Percentiles rank a stretch among this genome's conserved stretches.
These are phyloP conservation scores for Conus betulinus DNA, from an alignment of 1,140 invertebrate species.

Conservation along the genomic window DNA sequence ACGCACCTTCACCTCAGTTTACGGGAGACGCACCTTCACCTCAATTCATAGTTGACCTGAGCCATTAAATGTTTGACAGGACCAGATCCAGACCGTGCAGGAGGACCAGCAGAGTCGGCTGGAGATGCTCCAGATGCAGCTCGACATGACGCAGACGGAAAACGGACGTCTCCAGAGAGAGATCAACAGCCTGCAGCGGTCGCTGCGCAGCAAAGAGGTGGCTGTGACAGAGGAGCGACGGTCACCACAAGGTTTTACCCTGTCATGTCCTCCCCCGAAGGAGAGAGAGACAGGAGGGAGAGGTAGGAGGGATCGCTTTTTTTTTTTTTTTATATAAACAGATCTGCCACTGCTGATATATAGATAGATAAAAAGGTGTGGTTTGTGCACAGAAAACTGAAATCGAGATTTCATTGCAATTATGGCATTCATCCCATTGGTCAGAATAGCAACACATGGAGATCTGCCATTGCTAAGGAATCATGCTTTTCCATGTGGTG, in stretches of 20 bases:
- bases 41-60: too few relatives aligned
- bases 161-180: conserved; percentile 68
- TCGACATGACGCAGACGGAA: conserved; percentile 69
- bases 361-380: too few relatives aligned
- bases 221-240: conserved; percentile 52
- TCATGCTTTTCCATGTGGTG: too few relatives aligned
- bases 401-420: too few relatives aligned
- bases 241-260: conserved; percentile 53
- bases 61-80: conserved; percentile 50
- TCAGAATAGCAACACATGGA: too few relatives aligned
- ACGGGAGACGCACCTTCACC: too few relatives aligned
- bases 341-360: too few relatives aligned
- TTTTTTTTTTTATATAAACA: too few relatives aligned
- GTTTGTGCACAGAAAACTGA: too few relatives aligned
- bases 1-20: background rate
- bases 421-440: too few relatives aligned
- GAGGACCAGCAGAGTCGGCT: conserved; percentile 66
- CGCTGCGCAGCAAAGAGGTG: conserved; percentile 33
- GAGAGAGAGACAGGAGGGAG: conserved; percentile 75
- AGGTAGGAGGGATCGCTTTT: conserved; percentile 58
- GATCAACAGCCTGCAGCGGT: conserved; percentile 56
- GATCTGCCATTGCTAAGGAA: too few relatives aligned
- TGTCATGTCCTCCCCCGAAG: conserved; percentile 57
- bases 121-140: conserved; percentile 69
- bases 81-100: conserved; percentile 66